Evolutionary conservation across 2,113 vertebrate species (phyloP).

Genomic region (Dromaius novaehollandiae): DNA sequence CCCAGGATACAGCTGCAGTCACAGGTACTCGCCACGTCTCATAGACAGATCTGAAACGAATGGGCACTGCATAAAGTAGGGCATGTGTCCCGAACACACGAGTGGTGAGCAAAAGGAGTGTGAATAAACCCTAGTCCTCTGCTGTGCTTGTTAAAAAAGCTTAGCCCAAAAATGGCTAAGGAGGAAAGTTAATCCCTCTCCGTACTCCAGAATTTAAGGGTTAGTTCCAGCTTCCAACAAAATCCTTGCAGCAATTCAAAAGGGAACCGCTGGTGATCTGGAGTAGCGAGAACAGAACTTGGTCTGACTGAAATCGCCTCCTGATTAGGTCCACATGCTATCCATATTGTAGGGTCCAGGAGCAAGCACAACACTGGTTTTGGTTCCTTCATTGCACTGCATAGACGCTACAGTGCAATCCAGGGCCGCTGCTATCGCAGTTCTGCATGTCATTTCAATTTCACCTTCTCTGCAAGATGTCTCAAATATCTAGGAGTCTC

Average conservation of each 20-base stretch:
- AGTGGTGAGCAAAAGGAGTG: neutral
- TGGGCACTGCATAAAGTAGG: rapidly evolving
- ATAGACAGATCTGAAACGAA: neutral
- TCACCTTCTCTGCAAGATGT: neutral
- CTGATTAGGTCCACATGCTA: neutral
- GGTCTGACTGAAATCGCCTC: neutral
- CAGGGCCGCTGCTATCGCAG: too few relatives aligned
- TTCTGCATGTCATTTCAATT: neutral
- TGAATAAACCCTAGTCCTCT: neutral
- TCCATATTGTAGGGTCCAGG: too few relatives aligned
- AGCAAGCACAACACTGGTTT: neutral
- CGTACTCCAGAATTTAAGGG: too few relatives aligned
- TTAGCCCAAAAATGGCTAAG: neutral
- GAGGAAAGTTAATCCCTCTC: neutral
- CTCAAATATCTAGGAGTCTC: neutral
- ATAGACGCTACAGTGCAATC: neutral
- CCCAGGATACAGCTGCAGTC: neutral
- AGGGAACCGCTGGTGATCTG: neutral
- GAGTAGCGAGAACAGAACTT: neutral
- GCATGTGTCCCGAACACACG: neutral
- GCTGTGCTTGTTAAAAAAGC: neutral
- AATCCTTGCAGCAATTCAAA: too few relatives aligned
- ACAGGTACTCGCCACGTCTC: rapidly evolving
- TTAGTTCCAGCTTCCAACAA: neutral
- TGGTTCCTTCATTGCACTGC: neutral